Percentiles rank a stretch among this genome's conserved stretches.
These are phyloP conservation scores for Camponotus pennsylvanicus DNA, from an alignment of 1,140 invertebrate genomes.

Conservation along the genomic window DNA sequence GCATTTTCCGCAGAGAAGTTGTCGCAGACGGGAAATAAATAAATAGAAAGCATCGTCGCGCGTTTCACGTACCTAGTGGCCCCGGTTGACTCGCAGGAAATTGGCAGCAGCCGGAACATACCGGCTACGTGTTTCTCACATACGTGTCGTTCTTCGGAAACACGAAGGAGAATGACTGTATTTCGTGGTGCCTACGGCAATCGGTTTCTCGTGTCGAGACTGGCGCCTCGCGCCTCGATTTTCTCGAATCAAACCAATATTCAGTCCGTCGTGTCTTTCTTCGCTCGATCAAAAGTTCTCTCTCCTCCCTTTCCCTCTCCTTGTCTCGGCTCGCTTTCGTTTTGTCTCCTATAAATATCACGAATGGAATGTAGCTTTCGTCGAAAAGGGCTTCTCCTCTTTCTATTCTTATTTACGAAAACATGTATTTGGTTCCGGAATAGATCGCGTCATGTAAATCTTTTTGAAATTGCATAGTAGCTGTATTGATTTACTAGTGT, in stretches of 20 bases:
- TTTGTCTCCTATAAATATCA: constrained; percentile 63
- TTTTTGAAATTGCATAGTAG: neutral
- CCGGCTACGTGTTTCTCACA: constrained; percentile 68
- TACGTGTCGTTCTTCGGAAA: constrained; percentile 61
- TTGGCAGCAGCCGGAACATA: constrained; percentile 67
- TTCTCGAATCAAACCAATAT: constrained; percentile 23
- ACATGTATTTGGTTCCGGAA: too few relatives aligned
- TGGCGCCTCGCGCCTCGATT: neutral
- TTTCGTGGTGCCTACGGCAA: constrained; percentile 4
- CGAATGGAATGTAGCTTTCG: constrained; percentile 57
- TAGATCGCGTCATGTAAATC: constrained; percentile 14
- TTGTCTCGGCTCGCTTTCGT: neutral
- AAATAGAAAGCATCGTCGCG: constrained; percentile 51
- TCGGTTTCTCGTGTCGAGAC: neutral
- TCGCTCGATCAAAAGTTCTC: neutral
- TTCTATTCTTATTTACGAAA: neutral
- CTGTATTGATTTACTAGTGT: too few relatives aligned
- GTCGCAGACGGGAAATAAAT: constrained; percentile 63
- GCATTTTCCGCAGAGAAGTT: constrained; percentile 37
- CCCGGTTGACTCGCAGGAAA: constrained; percentile 59
- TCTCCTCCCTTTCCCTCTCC: neutral
- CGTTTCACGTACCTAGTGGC: neutral
- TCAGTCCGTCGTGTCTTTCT: neutral
- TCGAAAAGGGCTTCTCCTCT: neutral
- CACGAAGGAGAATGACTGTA: constrained; percentile 15